Percentiles rank a stretch among this genome's conserved stretches.
phyloP scores from a whole-genome alignment of 2,797 vertebrate genomes.

The Zalophus californianus region DNA sequence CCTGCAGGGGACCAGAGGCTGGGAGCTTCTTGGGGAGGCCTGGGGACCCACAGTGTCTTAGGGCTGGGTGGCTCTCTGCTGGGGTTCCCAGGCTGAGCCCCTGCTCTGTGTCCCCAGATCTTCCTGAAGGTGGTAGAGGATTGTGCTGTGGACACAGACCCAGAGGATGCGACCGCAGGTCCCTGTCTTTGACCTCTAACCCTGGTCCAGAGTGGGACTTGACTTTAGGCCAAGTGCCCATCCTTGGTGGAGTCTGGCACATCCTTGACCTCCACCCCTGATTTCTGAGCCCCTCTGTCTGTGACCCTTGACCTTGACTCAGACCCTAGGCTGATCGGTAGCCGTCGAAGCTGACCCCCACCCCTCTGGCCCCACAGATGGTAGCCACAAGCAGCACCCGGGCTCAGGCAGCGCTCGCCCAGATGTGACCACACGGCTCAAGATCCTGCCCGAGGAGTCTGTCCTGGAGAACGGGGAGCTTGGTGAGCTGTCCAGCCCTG shows the following conservation, averaged over 20 bases:
- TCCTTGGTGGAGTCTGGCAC: background rate
- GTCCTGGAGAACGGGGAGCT: constrained; percentile 9
- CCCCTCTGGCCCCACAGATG: background rate
- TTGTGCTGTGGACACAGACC: constrained; percentile 81
- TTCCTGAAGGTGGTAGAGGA: constrained; percentile 94
- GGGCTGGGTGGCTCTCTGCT: background rate
- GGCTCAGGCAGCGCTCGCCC: rapidly evolving
- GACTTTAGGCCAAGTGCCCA: background rate
- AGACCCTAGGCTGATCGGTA: background rate
- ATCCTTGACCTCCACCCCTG: background rate
- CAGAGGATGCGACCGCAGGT: constrained; percentile 54
- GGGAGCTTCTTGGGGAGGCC: background rate
- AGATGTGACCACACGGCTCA: rapidly evolving
- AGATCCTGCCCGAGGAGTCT: rapidly evolving
- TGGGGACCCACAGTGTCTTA: background rate
- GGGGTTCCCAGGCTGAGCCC: background rate
- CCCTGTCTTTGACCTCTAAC: background rate
- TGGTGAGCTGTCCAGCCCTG: constrained; percentile 62
- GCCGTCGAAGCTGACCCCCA: too few species aligned
- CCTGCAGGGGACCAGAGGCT: too few species aligned
- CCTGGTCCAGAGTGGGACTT: background rate
- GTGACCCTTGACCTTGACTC: background rate
- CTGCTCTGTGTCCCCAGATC: constrained; percentile 87
- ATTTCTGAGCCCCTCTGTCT: background rate
- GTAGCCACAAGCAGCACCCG: rapidly evolving